Evolutionary conservation across 2,113 vertebrate genomes (phyloP).

Genomic region (Rostratula benghalensis): DNA sequence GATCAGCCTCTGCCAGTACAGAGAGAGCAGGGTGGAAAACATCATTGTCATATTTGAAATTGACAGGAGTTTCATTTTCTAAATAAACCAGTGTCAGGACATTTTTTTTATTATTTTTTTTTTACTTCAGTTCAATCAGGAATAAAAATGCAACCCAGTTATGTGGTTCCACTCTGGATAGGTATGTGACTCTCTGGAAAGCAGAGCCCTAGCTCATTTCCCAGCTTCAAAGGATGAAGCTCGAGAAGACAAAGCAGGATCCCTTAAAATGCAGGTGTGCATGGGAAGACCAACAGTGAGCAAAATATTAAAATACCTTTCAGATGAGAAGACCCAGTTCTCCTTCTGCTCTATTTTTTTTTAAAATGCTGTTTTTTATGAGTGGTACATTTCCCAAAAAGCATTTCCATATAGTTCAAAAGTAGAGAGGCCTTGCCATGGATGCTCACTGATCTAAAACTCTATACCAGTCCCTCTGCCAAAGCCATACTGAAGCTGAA

Average conservation of each 20-base stretch:
- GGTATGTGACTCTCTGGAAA: neutral
- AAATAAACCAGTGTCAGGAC: neutral
- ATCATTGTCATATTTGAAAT: accelerated
- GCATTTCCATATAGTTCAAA: neutral
- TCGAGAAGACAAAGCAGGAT: neutral
- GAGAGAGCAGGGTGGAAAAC: neutral
- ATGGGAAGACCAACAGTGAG: neutral
- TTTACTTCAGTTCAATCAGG: neutral
- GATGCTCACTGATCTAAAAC: neutral
- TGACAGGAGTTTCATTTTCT: neutral
- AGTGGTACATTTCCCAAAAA: neutral
- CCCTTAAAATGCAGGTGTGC: neutral
- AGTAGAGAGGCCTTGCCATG: neutral
- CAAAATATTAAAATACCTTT: neutral
- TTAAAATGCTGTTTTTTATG: neutral
- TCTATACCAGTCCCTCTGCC: accelerated
- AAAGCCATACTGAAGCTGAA: neutral
- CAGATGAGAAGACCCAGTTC: neutral
- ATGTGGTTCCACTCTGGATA: neutral
- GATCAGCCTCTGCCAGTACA: neutral
- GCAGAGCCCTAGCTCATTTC: neutral
- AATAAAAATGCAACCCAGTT: neutral
- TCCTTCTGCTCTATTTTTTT: neutral
- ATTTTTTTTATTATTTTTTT: neutral
- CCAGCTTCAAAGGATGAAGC: neutral